Evolutionary conservation across 2,888 invertebrate species (phyloP).

Genomic region (Craniophora ligustri): DNA sequence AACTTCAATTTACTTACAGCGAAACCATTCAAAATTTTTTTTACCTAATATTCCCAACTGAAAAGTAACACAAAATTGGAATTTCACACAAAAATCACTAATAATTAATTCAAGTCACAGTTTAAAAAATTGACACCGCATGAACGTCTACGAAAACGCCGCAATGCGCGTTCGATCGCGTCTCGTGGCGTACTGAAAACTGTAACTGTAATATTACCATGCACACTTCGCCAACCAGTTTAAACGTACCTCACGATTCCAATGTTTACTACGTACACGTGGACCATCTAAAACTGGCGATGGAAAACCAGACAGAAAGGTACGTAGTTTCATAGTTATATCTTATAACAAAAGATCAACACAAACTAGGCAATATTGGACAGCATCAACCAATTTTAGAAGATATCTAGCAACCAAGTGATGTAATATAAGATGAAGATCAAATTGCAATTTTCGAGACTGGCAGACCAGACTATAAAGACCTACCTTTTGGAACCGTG

Average conservation of each 20-base stretch:
- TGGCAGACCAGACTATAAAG: background rate
- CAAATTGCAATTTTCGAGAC: background rate
- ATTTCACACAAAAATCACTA: background rate
- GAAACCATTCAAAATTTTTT: background rate
- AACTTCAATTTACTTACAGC: conserved; percentile 19
- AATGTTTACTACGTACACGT: background rate
- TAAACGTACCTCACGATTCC: conserved; percentile 28
- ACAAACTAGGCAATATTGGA: conserved; percentile 11
- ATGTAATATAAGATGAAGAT: background rate
- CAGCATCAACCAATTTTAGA: background rate
- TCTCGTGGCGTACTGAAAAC: conserved; percentile 66
- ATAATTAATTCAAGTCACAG: background rate
- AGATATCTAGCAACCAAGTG: background rate
- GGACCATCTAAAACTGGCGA: conserved; percentile 10
- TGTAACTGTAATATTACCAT: conserved; percentile 59
- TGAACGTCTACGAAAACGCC: conserved; percentile 22
- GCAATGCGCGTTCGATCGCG: conserved; percentile 67
- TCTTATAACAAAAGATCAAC: conserved; percentile 8
- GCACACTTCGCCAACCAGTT: conserved; percentile 47
- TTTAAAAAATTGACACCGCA: background rate
- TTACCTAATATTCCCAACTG: background rate
- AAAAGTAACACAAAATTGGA: background rate
- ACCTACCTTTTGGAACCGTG: background rate
- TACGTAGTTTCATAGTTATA: background rate
- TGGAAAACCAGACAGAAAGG: conserved; percentile 13